phyloP scores from a whole-genome alignment of 1,140 invertebrate genomes.

The Bombus vancouverensis region DNA sequence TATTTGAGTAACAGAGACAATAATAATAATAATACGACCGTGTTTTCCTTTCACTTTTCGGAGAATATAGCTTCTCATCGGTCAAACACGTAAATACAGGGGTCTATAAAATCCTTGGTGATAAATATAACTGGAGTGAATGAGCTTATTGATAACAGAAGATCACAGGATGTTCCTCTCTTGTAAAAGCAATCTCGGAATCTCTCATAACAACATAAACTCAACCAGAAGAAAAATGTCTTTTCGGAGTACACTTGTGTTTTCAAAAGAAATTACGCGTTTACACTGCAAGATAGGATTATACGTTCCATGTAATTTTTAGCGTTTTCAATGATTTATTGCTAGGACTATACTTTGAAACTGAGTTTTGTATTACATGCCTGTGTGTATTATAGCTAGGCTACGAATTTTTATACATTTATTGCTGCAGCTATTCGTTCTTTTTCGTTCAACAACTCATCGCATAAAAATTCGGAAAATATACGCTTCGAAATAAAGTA shows the following conservation, averaged over 20 bases:
- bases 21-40: too few relatives aligned
- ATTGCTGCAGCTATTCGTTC: too few relatives aligned
- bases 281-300: not conserved
- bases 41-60: constrained; percentile 13
- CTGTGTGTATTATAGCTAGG: too few relatives aligned
- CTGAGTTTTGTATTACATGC: too few relatives aligned
- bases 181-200: not conserved
- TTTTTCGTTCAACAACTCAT: too few relatives aligned
- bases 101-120: not conserved
- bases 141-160: not conserved
- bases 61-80: not conserved
- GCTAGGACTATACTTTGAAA: not conserved
- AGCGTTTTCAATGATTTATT: not conserved
- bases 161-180: not conserved
- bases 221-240: not conserved
- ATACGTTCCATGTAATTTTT: not conserved
- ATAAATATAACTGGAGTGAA: not conserved
- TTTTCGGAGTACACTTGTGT: not conserved
- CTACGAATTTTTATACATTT: too few relatives aligned
- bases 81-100: not conserved
- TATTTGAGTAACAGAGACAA: not conserved
- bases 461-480: too few relatives aligned
- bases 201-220: not conserved
- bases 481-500: too few relatives aligned
- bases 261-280: not conserved